Evolutionary conservation across 35 echinoderm and acorn worm species (phyloP), one percentile per base, ranked within the genome.

Genomic region (Heliocidaris erythrogramma): DNA sequence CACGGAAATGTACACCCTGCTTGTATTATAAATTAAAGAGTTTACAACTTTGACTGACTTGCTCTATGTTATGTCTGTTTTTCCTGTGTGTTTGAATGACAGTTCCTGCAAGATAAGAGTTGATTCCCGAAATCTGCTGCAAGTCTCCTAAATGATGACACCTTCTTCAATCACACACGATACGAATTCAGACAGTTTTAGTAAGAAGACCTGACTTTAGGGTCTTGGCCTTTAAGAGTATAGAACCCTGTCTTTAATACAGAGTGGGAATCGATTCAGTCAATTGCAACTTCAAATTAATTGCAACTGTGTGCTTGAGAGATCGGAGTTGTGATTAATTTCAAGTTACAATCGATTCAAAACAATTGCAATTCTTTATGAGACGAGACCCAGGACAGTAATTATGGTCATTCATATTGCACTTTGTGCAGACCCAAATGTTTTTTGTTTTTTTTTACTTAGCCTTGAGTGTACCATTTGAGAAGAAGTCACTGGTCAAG

Each of bases 1-100:
- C 27, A 24, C 65, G n/a, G 27, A 78, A 78, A 78, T 78, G 21
- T 78, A 78, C 4, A 9, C 65, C 65, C 21, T 78, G 65, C 21
- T n/a, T 78, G 65, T 78, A 78, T 78, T 78, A 78, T 78, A n/a
- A 78, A 78, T 78, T 78, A 78, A 78, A 78, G 18, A 78, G 65
- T 78, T 78, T 78, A 78, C 65, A 78, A 78, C 18, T 78, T 78
- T n/a, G 17, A 78, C 5, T 78, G 2, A 18, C 65, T n/a, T 78
- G 65, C 65, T 78, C 21, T 71, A 71, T 5, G 14, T 42, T 56
- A 1, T 56, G 52, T 56, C 52, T 56, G 9, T 27, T 71, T 78
- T 21, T 6, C 65, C 4, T 5, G 7, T n/a, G 8, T 5, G 21
- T 78, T 78, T 78, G 65, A 78, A 78, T 78, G 65, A 78, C 49